Conservation (phyloP, 2,113 vertebrate genomes). For the Psephotus haematonotus region DNA sequence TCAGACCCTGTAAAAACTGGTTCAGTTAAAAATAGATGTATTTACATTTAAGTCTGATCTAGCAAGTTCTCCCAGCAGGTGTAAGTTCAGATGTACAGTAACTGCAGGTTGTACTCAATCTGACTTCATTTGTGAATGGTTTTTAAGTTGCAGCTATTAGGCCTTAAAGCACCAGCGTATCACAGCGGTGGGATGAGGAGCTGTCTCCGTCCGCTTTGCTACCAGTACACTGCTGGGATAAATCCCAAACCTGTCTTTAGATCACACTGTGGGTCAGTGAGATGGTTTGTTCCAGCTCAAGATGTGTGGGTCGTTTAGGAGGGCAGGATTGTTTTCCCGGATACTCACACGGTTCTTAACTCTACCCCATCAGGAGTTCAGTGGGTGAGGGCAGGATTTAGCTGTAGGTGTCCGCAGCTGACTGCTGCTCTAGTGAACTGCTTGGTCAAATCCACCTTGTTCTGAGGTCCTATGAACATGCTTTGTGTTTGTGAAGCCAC, state of each 20-base stretch:
- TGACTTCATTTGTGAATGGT: neutral
- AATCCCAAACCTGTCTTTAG: constrained; percentile 19
- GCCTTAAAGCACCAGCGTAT: constrained; percentile 58
- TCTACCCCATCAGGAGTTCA: neutral
- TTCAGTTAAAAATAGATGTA: constrained; percentile 75
- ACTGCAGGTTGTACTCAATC: constrained; percentile 55
- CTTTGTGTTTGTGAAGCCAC: neutral
- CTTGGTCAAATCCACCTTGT: neutral
- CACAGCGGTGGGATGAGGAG: constrained; percentile 19
- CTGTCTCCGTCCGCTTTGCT: neutral
- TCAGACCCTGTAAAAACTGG: constrained; percentile 73
- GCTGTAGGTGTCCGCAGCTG: neutral
- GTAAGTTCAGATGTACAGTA: constrained; percentile 61
- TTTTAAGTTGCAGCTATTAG: constrained; percentile 42
- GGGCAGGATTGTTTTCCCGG: neutral
- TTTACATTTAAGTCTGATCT: constrained; percentile 71
- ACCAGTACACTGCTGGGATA: neutral
- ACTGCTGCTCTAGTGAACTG: neutral
- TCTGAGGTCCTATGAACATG: neutral
- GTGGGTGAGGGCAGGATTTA: neutral
- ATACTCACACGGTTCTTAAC: neutral
- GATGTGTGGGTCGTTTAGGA: neutral
- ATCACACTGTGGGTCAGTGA: neutral
- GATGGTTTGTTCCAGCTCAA: neutral
- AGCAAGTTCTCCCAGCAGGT: constrained; percentile 62